These are phyloP conservation scores for Echinometra lucunter DNA, from an alignment of 53 echinoderm and acorn worm genomes.

Conservation along the genomic window DNA sequence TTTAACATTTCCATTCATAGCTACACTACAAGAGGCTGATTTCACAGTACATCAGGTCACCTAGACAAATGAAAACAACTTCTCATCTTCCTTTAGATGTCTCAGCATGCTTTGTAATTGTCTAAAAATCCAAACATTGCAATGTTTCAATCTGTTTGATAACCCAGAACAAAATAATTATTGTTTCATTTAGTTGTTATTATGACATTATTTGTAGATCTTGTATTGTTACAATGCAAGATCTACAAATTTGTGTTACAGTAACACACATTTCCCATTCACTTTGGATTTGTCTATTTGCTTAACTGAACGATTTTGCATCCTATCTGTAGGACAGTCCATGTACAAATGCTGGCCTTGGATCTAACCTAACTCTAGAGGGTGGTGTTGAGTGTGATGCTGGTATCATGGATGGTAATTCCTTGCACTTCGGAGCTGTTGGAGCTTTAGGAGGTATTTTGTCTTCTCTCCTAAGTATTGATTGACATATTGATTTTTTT, in stretches of 20 bases:
- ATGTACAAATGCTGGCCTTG: constrained; percentile 94
- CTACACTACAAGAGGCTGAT: too few species aligned
- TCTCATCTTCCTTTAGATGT: too few species aligned
- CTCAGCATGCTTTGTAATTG: too few species aligned
- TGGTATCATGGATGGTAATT: constrained; percentile 92
- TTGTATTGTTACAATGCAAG: background rate
- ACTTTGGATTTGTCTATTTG: too few species aligned
- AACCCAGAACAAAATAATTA: background rate
- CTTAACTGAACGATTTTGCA: background rate
- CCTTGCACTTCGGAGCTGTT: constrained; percentile 84
- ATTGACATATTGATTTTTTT: background rate
- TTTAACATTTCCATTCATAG: too few species aligned
- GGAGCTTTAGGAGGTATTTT: constrained; percentile 82
- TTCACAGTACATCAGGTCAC: too few species aligned
- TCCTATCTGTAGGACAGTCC: constrained; percentile 78
- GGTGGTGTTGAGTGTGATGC: constrained; percentile 98
- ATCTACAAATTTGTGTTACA: too few species aligned
- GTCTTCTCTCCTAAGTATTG: background rate
- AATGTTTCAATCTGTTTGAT: too few species aligned
- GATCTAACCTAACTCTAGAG: constrained; percentile 86
- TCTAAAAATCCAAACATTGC: too few species aligned
- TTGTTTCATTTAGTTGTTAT: background rate
- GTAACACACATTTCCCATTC: too few species aligned
- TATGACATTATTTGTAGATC: background rate
- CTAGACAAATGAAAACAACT: too few species aligned